Conservation (phyloP, 2,888 invertebrate genomes). For the Morpho achilles region DNA sequence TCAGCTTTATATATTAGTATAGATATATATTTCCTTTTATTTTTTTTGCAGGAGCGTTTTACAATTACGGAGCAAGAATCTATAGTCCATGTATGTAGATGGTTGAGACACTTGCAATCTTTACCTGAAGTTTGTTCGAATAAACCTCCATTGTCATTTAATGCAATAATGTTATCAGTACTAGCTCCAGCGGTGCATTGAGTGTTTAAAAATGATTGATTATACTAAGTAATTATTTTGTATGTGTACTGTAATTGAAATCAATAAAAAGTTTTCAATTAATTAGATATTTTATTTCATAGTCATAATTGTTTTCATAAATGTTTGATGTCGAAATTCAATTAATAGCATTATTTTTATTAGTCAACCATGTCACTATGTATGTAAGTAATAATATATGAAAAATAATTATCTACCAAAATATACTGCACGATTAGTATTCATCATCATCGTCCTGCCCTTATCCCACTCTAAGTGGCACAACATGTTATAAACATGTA, state of each 20-base stretch:
- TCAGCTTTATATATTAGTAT: no score
- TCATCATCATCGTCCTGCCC: no score
- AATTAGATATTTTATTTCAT: slow-evolving; percentile 3
- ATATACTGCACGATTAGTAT: no score
- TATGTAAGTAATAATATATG: slow-evolving; percentile 12
- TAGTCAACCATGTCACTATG: background rate
- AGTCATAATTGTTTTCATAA: no score
- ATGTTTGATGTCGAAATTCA: no score
- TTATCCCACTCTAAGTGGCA: no score
- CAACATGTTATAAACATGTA: no score
- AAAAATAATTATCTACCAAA: no score
- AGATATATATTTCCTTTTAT: slow-evolving; percentile 39
- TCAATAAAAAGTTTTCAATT: slow-evolving; percentile 8
- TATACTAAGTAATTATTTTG: background rate
- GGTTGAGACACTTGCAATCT: slow-evolving; percentile 88
- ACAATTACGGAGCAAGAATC: slow-evolving; percentile 83
- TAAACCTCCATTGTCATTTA: slow-evolving; percentile 48
- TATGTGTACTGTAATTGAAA: slow-evolving; percentile 1
- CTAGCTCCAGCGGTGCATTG: slow-evolving; percentile 61
- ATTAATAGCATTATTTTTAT: background rate
- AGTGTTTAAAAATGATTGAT: slow-evolving; percentile 18
- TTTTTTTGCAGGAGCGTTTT: slow-evolving; percentile 79
- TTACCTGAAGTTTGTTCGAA: slow-evolving; percentile 78
- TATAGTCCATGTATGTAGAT: slow-evolving; percentile 84
- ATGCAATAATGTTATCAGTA: slow-evolving; percentile 51